Evolutionary conservation across 2,113 vertebrate species (phyloP).

Genomic region (Turdus rufiventris): DNA sequence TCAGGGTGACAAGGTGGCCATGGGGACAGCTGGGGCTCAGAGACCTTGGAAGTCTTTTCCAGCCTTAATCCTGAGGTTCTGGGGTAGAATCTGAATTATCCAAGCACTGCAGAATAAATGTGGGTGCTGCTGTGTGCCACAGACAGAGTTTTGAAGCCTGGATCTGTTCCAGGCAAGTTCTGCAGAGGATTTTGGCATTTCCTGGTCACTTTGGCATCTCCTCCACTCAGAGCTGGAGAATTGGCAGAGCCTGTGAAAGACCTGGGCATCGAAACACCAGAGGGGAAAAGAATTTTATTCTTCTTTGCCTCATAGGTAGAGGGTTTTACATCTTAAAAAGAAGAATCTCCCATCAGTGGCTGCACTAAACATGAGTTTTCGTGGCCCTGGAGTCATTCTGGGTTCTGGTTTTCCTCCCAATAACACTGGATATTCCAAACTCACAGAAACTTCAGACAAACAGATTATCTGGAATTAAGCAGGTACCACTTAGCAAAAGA

Average conservation of each 20-base stretch:
- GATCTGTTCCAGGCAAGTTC: neutral
- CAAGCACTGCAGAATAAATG: neutral
- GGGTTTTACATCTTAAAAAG: neutral
- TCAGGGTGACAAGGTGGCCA: neutral
- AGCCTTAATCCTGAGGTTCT: neutral
- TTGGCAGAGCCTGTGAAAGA: neutral
- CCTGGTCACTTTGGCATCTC: neutral
- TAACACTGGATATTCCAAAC: neutral
- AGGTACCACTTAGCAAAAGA: neutral
- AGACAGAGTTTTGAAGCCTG: neutral
- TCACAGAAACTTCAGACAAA: neutral
- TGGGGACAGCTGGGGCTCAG: fast-evolving
- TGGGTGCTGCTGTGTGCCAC: neutral
- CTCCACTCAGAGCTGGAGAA: neutral
- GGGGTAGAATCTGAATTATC: neutral
- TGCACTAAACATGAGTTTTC: neutral
- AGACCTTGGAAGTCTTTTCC: neutral
- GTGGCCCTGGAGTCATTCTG: neutral
- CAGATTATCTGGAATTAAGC: neutral
- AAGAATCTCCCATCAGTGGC: neutral
- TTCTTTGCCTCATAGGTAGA: neutral
- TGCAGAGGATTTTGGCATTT: neutral
- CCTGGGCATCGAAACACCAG: neutral
- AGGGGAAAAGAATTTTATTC: neutral
- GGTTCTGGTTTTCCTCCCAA: neutral